Conservation (phyloP, 2,113 vertebrate species). For the Peromyscus leucopus region DNA sequence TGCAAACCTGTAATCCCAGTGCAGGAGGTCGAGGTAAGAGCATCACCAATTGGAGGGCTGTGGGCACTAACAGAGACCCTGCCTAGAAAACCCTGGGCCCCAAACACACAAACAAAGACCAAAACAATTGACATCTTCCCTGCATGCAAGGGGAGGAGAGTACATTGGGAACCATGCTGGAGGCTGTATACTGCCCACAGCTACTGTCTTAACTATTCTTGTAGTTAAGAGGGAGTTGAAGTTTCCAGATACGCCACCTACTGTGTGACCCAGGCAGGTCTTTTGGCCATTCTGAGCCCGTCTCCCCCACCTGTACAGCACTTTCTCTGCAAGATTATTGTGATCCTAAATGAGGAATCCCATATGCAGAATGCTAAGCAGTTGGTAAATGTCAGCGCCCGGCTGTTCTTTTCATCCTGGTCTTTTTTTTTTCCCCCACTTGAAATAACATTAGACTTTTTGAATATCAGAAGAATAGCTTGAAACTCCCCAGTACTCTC, state of each 20-base stretch:
- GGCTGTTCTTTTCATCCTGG: conserved; percentile 40
- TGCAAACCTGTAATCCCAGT: neutral
- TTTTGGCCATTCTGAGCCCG: neutral
- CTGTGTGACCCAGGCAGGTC: neutral
- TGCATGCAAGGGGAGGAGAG: neutral
- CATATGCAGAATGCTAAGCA: neutral
- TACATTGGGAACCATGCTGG: neutral
- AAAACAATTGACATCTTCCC: no score
- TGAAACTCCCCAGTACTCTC: neutral
- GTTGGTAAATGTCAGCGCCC: conserved; percentile 26
- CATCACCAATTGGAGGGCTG: no score
- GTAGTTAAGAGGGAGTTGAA: neutral
- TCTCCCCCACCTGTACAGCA: neutral
- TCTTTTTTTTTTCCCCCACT: neutral
- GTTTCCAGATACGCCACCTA: neutral
- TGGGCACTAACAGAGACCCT: neutral
- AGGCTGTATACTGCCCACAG: neutral
- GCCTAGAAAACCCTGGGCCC: neutral
- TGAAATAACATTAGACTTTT: conserved; percentile 55
- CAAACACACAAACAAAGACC: neutral
- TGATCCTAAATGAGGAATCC: neutral
- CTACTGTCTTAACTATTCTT: neutral
- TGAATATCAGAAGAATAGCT: conserved; percentile 32
- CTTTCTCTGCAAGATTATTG: neutral
- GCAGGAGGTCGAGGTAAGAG: neutral